phyloP scores from a whole-genome alignment of 1,140 invertebrate species.

The Drosophila subobscura region DNA sequence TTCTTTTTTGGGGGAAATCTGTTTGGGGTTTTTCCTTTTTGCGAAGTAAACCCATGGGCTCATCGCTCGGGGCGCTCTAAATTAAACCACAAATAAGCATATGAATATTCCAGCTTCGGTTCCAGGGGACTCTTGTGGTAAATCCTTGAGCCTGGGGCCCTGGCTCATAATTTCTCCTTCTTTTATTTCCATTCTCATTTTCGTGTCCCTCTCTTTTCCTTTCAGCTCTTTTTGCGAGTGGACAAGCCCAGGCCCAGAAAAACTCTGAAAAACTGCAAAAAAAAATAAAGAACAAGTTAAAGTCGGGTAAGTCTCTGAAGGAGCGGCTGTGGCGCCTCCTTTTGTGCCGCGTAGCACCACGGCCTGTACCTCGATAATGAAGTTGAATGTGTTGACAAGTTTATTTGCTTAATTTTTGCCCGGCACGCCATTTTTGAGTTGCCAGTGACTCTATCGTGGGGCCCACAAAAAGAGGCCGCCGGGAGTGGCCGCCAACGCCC shows the following conservation, averaged over 20 bases:
- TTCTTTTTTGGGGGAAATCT: not conserved
- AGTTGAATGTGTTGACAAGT: slow-evolving; percentile 74
- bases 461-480: slow-evolving; percentile 36
- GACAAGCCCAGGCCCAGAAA: not conserved
- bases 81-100: slow-evolving; percentile 51
- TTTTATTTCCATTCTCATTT: not conserved
- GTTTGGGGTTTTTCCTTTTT: too few relatives aligned
- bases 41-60: slow-evolving; percentile 9
- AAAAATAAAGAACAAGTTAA: slow-evolving; percentile 21
- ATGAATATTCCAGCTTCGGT: slow-evolving; percentile 33
- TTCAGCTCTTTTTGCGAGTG: slow-evolving; percentile 18
- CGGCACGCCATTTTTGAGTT: slow-evolving; percentile 67
- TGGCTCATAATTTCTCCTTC: slow-evolving; percentile 15
- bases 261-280: not conserved
- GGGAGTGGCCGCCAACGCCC: slow-evolving; percentile 32
- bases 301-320: slow-evolving; percentile 47
- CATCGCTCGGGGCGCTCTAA: slow-evolving; percentile 27
- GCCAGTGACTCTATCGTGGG: slow-evolving; percentile 11
- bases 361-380: slow-evolving; percentile 54
- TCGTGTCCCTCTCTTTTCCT: not conserved
- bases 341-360: too few relatives aligned
- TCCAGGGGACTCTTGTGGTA: slow-evolving; percentile 3
- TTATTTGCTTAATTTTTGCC: slow-evolving; percentile 67
- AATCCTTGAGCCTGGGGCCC: slow-evolving; percentile 19
- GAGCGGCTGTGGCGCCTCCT: slow-evolving; percentile 10